Percentiles rank a stretch among this genome's conserved stretches.
Evolutionary conservation across 1,140 invertebrate genomes (phyloP).

Genomic region (Drosophila serrata): DNA sequence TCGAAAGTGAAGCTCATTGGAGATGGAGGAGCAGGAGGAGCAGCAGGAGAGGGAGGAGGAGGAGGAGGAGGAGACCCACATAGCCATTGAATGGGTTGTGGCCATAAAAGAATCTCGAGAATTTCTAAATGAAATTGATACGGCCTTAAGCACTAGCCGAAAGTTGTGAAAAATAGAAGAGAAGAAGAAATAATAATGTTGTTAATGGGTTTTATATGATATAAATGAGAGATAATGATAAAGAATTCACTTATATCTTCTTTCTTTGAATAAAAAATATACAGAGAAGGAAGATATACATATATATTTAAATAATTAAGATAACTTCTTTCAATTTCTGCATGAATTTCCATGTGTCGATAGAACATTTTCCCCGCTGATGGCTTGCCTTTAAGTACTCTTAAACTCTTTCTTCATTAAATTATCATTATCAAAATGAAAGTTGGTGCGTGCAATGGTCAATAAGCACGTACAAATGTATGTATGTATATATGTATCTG

Average conservation of each 20-base stretch:
- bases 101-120: conserved; percentile 59
- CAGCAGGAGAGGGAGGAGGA: not conserved
- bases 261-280: too few relatives aligned
- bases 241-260: too few relatives aligned
- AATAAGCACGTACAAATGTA: conserved; percentile 75
- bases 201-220: not conserved
- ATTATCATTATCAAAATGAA: conserved; percentile 64
- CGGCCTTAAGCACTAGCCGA: conserved; percentile 46
- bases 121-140: conserved; percentile 69
- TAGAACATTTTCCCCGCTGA: not conserved
- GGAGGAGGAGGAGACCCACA: conserved; percentile 18
- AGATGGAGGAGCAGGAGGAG: not conserved
- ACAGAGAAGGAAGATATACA: too few relatives aligned
- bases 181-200: not conserved
- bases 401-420: conserved; percentile 34
- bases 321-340: too few relatives aligned
- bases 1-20: conserved; percentile 9
- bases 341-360: too few relatives aligned
- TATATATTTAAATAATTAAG: too few relatives aligned
- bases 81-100: conserved; percentile 34
- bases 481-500: too few relatives aligned
- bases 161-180: conserved; percentile 47
- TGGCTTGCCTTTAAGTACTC: conserved; percentile 1
- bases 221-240: too few relatives aligned
- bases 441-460: conserved; percentile 47